Percentiles rank a stretch among this genome's conserved stretches.
Evolutionary conservation across 2,797 vertebrate species (phyloP).

Genomic region (Thaleichthys pacificus): DNA sequence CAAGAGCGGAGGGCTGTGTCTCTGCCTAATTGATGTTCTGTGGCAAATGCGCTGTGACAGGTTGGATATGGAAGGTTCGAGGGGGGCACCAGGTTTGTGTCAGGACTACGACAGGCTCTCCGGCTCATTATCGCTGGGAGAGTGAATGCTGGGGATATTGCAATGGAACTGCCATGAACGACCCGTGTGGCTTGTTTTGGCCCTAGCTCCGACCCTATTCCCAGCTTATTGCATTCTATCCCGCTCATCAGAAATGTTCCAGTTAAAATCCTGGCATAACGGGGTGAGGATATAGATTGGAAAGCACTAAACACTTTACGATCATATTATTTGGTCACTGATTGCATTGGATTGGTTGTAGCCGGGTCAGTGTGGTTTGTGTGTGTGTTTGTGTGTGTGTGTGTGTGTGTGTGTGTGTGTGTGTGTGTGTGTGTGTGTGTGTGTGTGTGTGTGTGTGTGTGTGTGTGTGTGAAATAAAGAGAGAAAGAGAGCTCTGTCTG

Average conservation of each 20-base stretch:
- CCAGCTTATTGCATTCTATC: slow-evolving; percentile 46
- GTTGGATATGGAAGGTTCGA: background rate
- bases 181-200: background rate
- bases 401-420: background rate
- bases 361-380: slow-evolving; percentile 23
- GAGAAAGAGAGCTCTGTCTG: background rate
- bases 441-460: background rate
- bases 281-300: slow-evolving; percentile 40
- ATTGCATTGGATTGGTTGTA: slow-evolving; percentile 46
- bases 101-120: slow-evolving; percentile 12
- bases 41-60: slow-evolving; percentile 8
- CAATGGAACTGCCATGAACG: slow-evolving; percentile 19
- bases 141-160: slow-evolving; percentile 25
- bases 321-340: slow-evolving; percentile 43
- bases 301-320: slow-evolving; percentile 38
- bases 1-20: background rate
- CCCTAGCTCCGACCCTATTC: background rate
- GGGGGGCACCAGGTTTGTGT: background rate
- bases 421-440: background rate
- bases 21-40: background rate
- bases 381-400: slow-evolving; percentile 9
- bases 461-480: background rate
- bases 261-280: slow-evolving; percentile 56
- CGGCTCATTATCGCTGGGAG: slow-evolving; percentile 26
- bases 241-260: slow-evolving; percentile 56